Percentiles rank a stretch among this genome's conserved stretches.
phyloP scores from a whole-genome alignment of 2,113 vertebrate species.

The Sialia sialis region DNA sequence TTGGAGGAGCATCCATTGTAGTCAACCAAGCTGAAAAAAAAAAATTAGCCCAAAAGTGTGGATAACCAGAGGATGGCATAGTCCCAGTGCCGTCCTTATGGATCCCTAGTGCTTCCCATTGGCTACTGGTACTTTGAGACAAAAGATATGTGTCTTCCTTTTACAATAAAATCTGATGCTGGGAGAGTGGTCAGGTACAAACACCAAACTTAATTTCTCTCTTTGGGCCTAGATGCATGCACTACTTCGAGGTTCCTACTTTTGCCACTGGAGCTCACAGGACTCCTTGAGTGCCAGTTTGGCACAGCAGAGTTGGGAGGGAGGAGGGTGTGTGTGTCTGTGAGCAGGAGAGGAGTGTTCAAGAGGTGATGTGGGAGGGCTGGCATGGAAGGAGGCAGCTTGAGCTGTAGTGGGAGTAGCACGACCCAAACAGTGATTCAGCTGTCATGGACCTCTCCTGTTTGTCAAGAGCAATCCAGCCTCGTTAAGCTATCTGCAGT shows the following conservation, averaged over 20 bases:
- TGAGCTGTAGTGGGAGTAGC: neutral
- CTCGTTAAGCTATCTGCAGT: neutral
- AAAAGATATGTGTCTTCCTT: neutral
- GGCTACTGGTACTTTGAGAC: neutral
- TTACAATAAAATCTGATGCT: neutral
- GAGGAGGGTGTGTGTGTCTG: no score
- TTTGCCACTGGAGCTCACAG: neutral
- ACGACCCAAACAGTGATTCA: neutral
- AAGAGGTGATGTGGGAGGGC: neutral
- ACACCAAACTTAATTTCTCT: neutral
- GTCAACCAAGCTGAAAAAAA: neutral
- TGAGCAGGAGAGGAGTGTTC: neutral
- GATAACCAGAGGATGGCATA: neutral
- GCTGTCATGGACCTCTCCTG: neutral
- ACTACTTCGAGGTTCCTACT: fast-evolving
- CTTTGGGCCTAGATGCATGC: fast-evolving
- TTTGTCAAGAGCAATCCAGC: neutral
- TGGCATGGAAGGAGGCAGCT: neutral
- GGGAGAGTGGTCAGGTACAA: neutral
- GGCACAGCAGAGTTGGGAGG: neutral
- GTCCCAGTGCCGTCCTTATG: fast-evolving
- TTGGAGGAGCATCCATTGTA: neutral
- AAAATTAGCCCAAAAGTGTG: neutral
- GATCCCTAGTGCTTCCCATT: neutral
- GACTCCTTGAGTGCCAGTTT: neutral